Evolutionary conservation across 1,140 invertebrate genomes (phyloP).

Genomic region (Dreissena rostriformis): DNA sequence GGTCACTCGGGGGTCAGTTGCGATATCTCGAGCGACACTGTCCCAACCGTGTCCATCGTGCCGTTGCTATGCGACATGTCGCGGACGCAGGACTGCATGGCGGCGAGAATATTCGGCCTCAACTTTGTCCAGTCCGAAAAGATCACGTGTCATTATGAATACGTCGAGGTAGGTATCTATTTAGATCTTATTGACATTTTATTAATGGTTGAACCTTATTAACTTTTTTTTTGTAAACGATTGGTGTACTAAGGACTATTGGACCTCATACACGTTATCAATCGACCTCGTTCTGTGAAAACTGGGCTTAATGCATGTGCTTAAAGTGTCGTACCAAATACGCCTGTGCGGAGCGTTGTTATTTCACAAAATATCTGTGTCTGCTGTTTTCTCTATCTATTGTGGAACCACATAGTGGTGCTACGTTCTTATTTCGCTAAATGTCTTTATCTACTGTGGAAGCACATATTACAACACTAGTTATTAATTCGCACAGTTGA

Average conservation of each 20-base stretch:
- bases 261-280: too few species aligned
- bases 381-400: too few species aligned
- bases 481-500: neutral
- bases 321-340: too few species aligned
- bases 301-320: too few species aligned
- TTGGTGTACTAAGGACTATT: too few species aligned
- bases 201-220: too few species aligned
- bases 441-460: neutral
- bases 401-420: neutral
- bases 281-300: too few species aligned
- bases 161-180: constrained; percentile 28
- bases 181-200: neutral
- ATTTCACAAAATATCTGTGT: neutral
- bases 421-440: neutral
- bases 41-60: constrained; percentile 9
- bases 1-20: constrained; percentile 40
- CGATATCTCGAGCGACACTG: constrained; percentile 37
- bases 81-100: constrained; percentile 35
- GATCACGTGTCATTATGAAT: constrained; percentile 47
- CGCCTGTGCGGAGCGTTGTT: too few species aligned
- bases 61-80: constrained; percentile 23
- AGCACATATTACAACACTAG: neutral
- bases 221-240: too few species aligned
- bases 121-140: constrained; percentile 50
- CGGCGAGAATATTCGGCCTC: constrained; percentile 27